These are phyloP conservation scores for Macroteleia sp. DNA, from an alignment of 2,888 invertebrate genomes.

Conservation along the genomic window DNA sequence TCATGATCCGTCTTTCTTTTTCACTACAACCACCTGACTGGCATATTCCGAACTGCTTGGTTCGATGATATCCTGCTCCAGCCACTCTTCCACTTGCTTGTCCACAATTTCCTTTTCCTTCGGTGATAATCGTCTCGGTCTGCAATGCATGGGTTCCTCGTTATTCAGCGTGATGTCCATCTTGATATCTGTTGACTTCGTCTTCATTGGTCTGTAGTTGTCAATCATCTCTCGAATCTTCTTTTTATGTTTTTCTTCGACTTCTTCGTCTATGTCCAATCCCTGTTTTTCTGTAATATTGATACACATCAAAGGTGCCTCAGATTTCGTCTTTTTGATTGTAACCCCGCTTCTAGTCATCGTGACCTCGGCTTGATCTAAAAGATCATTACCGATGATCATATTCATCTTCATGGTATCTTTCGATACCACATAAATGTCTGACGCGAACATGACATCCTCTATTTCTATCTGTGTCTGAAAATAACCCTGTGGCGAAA, in stretches of 20 bases:
- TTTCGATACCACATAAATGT: slow-evolving; percentile 33
- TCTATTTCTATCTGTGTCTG: slow-evolving; percentile 2
- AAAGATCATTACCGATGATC: slow-evolving; percentile 44
- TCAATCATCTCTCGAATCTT: too few species aligned
- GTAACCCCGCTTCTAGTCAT: slow-evolving; percentile 13
- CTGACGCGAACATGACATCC: background rate
- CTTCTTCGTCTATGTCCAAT: background rate
- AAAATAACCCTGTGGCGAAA: slow-evolving; percentile 6
- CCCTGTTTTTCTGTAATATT: background rate
- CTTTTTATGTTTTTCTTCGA: too few species aligned
- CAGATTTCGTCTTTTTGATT: slow-evolving; percentile 13
- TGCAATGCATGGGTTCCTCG: too few species aligned
- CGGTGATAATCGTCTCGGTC: too few species aligned
- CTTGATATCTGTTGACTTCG: slow-evolving; percentile 35
- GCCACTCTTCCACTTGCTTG: too few species aligned
- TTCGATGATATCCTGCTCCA: too few species aligned
- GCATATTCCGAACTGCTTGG: too few species aligned
- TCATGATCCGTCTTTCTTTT: too few species aligned
- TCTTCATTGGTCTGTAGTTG: too few species aligned
- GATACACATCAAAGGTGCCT: slow-evolving; percentile 24
- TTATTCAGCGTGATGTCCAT: background rate
- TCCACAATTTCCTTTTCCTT: too few species aligned
- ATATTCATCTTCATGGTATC: slow-evolving; percentile 21
- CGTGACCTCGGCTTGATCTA: slow-evolving; percentile 31
- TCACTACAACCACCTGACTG: too few species aligned